Evolutionary conservation across 2,797 vertebrate species (phyloP).

Genomic region (Vultur gryphus): DNA sequence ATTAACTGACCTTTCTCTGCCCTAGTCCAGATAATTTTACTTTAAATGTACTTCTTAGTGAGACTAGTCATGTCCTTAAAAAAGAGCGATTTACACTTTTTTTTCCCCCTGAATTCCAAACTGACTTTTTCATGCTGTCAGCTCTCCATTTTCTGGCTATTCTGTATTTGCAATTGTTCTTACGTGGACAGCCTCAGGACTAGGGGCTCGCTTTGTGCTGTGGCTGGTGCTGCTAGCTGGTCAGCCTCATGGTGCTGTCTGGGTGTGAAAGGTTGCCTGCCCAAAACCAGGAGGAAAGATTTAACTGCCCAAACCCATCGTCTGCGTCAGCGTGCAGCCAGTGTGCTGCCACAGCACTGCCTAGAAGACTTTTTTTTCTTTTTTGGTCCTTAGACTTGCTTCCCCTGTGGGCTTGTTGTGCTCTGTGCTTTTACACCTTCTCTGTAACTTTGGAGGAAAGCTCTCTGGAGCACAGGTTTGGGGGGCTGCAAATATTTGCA

Average conservation of each 20-base stretch:
- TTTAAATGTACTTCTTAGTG: background rate
- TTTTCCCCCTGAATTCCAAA: background rate
- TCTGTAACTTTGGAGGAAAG: background rate
- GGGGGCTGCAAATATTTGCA: background rate
- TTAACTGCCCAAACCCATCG: background rate
- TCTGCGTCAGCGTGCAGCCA: background rate
- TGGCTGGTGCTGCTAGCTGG: background rate
- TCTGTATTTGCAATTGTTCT: background rate
- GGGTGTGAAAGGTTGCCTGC: background rate
- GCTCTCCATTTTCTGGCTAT: background rate
- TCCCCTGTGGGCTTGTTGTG: background rate
- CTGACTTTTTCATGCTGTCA: background rate
- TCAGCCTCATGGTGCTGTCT: background rate
- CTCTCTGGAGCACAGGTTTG: background rate
- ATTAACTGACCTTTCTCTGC: background rate
- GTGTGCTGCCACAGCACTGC: background rate
- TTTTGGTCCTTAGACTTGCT: background rate
- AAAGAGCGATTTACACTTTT: background rate
- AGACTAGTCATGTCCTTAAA: background rate
- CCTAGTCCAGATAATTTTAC: background rate
- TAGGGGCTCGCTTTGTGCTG: accelerated
- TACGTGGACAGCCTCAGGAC: background rate
- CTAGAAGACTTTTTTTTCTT: background rate
- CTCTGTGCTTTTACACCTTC: background rate
- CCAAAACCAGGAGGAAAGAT: background rate